phyloP scores from a whole-genome alignment of 2,888 invertebrate species.

The Cantharis flavilabris region DNA sequence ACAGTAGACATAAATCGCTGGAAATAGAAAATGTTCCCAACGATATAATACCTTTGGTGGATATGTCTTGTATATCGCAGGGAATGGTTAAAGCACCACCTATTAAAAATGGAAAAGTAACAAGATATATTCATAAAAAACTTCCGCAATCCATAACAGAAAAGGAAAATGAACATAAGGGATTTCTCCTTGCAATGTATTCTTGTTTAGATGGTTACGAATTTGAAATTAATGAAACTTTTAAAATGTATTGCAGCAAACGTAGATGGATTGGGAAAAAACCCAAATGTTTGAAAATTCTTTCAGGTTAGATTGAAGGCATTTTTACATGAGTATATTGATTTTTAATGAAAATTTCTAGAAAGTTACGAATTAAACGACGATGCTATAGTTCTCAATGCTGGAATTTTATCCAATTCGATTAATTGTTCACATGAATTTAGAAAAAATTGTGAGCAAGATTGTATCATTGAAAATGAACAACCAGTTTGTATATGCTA shows the following conservation, averaged over 20 bases:
- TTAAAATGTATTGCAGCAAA: constrained; percentile 62
- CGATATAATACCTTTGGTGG: constrained; percentile 46
- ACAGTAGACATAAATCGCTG: constrained; percentile 21
- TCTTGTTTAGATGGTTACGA: constrained; percentile 60
- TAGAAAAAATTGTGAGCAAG: constrained; percentile 56
- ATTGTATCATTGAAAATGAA: constrained; percentile 52
- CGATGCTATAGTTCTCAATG: neutral
- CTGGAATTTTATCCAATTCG: neutral
- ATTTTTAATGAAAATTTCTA: neutral
- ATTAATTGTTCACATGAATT: constrained; percentile 34
- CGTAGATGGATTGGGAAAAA: constrained; percentile 62
- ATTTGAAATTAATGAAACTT: constrained; percentile 55
- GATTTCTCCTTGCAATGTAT: constrained; percentile 63
- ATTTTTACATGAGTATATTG: neutral
- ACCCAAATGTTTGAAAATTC: constrained; percentile 55
- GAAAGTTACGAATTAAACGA: neutral
- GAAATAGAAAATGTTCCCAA: constrained; percentile 39
- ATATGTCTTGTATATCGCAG: constrained; percentile 50
- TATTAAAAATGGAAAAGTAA: constrained; percentile 49
- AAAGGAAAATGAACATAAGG: constrained; percentile 51
- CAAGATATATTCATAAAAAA: constrained; percentile 41
- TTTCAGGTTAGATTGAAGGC: constrained; percentile 13
- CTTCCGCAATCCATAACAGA: constrained; percentile 9
- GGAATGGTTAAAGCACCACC: constrained; percentile 51
- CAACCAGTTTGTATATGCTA: constrained; percentile 44